Evolutionary conservation across 2,888 invertebrate genomes (phyloP).

Genomic region (Cyclophora punctaria): DNA sequence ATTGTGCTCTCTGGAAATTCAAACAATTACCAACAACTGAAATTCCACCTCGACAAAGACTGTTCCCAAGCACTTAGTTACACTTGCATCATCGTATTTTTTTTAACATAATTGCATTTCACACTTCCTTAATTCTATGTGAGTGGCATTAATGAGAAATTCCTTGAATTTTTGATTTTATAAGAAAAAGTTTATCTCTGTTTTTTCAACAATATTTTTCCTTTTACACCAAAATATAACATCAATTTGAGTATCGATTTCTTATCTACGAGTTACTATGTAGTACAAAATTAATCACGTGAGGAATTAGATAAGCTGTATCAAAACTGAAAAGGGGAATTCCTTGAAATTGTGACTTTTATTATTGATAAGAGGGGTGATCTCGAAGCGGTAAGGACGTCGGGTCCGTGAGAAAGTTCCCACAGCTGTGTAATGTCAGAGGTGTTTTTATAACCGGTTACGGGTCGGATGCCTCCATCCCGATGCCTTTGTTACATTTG

Average conservation of each 20-base stretch:
- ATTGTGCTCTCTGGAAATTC: slow-evolving; percentile 48
- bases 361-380: too few relatives aligned
- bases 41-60: slow-evolving; percentile 20
- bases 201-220: too few relatives aligned
- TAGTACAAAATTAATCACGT: too few relatives aligned
- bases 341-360: too few relatives aligned
- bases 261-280: too few relatives aligned
- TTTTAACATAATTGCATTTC: slow-evolving; percentile 13
- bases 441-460: slow-evolving; percentile 30
- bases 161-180: too few relatives aligned
- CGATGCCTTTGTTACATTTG: slow-evolving; percentile 13
- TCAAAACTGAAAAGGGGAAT: too few relatives aligned
- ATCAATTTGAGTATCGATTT: too few relatives aligned
- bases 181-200: too few relatives aligned
- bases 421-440: slow-evolving; percentile 38
- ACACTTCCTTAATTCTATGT: slow-evolving; percentile 13
- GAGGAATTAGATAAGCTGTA: too few relatives aligned
- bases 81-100: slow-evolving; percentile 19
- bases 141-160: too few relatives aligned
- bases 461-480: slow-evolving; percentile 6
- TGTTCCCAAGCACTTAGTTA: slow-evolving; percentile 15
- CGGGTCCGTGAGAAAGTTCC: slow-evolving; percentile 52
- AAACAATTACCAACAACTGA: slow-evolving; percentile 44
- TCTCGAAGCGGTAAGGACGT: slow-evolving; percentile 7
- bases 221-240: too few relatives aligned